phyloP scores from a whole-genome alignment of 35 echinoderm and acorn worm species.

The Chiridota heheva region DNA sequence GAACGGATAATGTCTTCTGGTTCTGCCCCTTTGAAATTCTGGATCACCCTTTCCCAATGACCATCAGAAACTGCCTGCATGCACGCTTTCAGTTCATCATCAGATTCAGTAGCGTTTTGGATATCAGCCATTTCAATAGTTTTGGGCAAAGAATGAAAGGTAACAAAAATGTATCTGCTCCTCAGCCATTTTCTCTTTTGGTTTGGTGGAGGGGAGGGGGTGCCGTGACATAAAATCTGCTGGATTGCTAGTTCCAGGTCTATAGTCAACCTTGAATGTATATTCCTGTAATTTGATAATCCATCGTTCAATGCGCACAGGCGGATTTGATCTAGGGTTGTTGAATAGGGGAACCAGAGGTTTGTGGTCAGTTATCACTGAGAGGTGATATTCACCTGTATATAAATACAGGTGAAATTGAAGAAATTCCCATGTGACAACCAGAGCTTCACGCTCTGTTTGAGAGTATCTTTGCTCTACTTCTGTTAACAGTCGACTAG shows the following conservation, averaged over 20 bases:
- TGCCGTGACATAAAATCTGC: conserved; percentile 82
- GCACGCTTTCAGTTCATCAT: conserved; percentile 37
- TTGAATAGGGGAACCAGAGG: conserved; percentile 77
- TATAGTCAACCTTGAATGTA: conserved; percentile 57
- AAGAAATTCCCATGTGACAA: conserved; percentile 66
- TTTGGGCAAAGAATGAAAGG: conserved; percentile 62
- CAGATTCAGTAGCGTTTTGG: conserved; percentile 18
- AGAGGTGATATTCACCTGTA: conserved; percentile 57
- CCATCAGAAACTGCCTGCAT: conserved; percentile 33
- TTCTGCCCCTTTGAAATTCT: conserved; percentile 27
- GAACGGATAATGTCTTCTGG: conserved; percentile 34
- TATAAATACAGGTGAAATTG: conserved; percentile 77
- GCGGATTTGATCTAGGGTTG: conserved; percentile 49
- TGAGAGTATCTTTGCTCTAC: conserved; percentile 69
- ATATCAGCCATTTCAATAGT: conserved; percentile 56
- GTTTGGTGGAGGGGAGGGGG: conserved; percentile 23
- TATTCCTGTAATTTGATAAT: conserved; percentile 71
- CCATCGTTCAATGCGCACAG: conserved; percentile 75
- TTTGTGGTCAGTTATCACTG: conserved; percentile 82
- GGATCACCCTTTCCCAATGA: conserved; percentile 34
- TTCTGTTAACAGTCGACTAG: conserved; percentile 1
- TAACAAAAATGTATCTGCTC: conserved; percentile 65
- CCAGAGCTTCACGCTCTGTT: conserved; percentile 64
- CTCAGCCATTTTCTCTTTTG: conserved; percentile 53
- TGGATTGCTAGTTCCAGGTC: conserved; percentile 59